Evolutionary conservation across 1,140 invertebrate genomes (phyloP).

Genomic region (Mamestra configurata): DNA sequence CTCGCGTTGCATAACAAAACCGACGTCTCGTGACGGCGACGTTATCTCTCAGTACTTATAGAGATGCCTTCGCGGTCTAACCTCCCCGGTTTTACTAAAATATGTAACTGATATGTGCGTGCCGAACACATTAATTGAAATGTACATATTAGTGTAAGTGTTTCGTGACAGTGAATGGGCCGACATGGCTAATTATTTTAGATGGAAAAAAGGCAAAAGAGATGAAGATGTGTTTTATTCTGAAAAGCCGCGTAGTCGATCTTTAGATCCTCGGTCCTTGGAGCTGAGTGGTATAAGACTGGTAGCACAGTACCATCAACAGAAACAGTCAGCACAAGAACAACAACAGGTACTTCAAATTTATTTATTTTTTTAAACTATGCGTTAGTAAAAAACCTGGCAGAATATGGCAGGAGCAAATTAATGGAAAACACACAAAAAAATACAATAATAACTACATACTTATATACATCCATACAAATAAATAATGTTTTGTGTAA

Average conservation of each 20-base stretch:
- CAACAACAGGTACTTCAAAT: conserved; percentile 67
- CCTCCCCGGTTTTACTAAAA: conserved; percentile 61
- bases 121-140: conserved; percentile 44
- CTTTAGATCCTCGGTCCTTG: conserved; percentile 92
- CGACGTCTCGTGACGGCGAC: conserved; percentile 78
- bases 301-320: conserved; percentile 84
- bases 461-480: no score
- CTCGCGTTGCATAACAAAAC: conserved; percentile 78
- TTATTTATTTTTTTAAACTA: no score
- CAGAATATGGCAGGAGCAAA: no score
- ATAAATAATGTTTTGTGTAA: no score
- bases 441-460: no score
- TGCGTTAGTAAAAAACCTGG: no score
- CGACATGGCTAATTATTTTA: conserved; percentile 91
- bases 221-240: conserved; percentile 89
- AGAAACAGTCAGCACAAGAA: conserved; percentile 44
- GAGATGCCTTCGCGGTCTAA: conserved; percentile 78
- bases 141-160: conserved; percentile 50
- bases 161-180: conserved; percentile 57
- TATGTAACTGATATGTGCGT: conserved; percentile 54
- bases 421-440: no score
- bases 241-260: conserved; percentile 92
- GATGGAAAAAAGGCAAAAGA: conserved; percentile 91
- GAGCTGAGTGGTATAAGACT: conserved; percentile 91
- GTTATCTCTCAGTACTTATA: conserved; percentile 79